Evolutionary conservation across 1,140 invertebrate genomes (phyloP).

Genomic region (Triops longicaudatus): DNA sequence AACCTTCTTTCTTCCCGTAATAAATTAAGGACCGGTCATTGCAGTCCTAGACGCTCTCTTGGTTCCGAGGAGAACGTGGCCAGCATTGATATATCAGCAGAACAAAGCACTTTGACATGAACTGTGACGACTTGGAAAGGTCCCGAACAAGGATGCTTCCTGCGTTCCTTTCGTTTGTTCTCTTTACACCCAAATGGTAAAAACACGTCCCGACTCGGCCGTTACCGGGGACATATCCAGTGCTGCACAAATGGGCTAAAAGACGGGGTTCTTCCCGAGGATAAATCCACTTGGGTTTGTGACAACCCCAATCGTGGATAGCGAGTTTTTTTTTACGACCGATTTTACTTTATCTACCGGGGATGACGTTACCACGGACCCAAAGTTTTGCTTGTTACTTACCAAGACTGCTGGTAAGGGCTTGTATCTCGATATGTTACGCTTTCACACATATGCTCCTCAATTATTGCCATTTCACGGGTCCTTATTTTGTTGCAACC

Average conservation of each 20-base stretch:
- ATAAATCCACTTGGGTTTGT: slow-evolving; percentile 13
- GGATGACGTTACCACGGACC: background rate
- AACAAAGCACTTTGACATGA: slow-evolving; percentile 5
- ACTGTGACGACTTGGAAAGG: background rate
- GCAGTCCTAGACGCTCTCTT: background rate
- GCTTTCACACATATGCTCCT: background rate
- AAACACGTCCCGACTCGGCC: background rate
- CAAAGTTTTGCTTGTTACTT: background rate
- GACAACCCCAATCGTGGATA: background rate
- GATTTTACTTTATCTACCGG: background rate
- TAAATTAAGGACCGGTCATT: background rate
- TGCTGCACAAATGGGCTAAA: background rate
- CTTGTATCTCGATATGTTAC: background rate
- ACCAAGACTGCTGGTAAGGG: background rate
- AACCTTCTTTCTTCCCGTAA: background rate
- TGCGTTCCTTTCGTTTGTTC: background rate
- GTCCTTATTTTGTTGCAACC: background rate
- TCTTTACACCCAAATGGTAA: background rate
- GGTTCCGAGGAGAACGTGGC: background rate
- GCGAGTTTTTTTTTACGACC: background rate
- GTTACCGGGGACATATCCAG: background rate
- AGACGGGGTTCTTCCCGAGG: background rate
- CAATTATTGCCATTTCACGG: background rate
- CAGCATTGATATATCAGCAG: background rate
- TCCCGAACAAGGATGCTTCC: background rate